phyloP scores from a whole-genome alignment of 2,113 vertebrate species.

The Odocoileus hemionus region DNA sequence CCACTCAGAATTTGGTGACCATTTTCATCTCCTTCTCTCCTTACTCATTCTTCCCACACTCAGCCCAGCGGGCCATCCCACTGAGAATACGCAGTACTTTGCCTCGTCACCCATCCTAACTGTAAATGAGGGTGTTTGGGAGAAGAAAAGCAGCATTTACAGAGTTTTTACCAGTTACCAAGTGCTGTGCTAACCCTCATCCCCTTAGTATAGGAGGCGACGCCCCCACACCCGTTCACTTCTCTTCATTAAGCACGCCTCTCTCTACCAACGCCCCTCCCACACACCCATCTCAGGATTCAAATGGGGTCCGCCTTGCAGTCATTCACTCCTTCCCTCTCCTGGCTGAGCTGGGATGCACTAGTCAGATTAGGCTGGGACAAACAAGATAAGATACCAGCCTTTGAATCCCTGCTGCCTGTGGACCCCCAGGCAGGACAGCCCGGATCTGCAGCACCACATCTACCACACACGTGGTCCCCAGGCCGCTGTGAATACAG shows the following conservation, averaged over 20 bases:
- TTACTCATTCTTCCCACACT: not conserved
- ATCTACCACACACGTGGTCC: not conserved
- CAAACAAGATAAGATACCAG: not conserved
- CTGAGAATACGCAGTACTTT: not conserved
- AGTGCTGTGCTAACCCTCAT: not conserved
- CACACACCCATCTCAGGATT: not conserved
- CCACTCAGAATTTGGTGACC: not conserved
- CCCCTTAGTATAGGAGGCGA: not conserved
- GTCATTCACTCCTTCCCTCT: not conserved
- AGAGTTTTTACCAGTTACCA: not conserved
- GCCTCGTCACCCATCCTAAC: too few species aligned
- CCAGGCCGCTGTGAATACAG: not conserved
- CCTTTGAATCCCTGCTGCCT: not conserved
- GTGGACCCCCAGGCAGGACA: not conserved
- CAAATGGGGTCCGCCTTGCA: not conserved
- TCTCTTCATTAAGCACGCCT: not conserved
- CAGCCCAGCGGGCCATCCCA: not conserved
- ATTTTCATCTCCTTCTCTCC: not conserved
- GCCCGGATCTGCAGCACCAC: not conserved
- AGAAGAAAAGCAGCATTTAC: not conserved
- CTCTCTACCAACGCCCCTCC: not conserved
- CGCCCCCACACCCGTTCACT: too few species aligned
- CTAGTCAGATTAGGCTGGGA: not conserved
- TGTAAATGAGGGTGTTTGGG: fast-evolving
- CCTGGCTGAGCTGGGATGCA: not conserved